Evolutionary conservation across 2,113 vertebrate genomes (phyloP).

Genomic region (Myocastor coypus): DNA sequence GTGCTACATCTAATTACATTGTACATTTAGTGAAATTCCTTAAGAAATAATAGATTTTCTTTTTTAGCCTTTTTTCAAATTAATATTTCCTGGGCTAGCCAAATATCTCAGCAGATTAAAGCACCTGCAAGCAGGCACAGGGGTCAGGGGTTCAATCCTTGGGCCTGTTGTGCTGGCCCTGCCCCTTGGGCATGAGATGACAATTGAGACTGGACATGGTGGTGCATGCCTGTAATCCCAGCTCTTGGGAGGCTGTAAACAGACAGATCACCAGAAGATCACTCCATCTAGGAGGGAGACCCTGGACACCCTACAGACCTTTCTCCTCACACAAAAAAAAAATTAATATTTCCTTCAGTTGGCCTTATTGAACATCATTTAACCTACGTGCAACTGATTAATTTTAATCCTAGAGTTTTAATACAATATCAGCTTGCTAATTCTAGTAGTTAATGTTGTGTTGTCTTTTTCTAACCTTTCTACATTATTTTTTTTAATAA

Average conservation of each 20-base stretch:
- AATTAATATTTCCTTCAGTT: not conserved
- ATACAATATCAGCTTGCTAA: not conserved
- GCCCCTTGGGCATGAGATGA: too few species aligned
- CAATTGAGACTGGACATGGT: too few species aligned
- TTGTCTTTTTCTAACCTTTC: not conserved
- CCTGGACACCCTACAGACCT: too few species aligned
- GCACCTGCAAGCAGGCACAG: too few species aligned
- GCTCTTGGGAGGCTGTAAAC: too few species aligned
- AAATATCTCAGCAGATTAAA: too few species aligned
- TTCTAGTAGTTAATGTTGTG: not conserved
- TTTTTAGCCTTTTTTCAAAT: not conserved
- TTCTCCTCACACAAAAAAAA: not conserved
- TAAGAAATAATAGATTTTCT: conserved; percentile 31
- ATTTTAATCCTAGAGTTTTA: conserved; percentile 5
- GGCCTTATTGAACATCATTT: not conserved
- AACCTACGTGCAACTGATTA: conserved; percentile 16
- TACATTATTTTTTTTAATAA: not conserved
- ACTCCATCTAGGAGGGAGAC: too few species aligned
- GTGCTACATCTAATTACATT: conserved; percentile 28
- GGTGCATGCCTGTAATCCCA: too few species aligned
- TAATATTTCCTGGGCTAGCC: not conserved
- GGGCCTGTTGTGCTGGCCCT: too few species aligned
- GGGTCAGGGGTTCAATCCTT: too few species aligned
- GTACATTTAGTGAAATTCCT: conserved; percentile 25
- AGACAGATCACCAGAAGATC: too few species aligned